Evolutionary conservation across 1,140 invertebrate species (phyloP), one percentile per base, ranked within the genome.

Genomic region (Papilio dardanus): DNA sequence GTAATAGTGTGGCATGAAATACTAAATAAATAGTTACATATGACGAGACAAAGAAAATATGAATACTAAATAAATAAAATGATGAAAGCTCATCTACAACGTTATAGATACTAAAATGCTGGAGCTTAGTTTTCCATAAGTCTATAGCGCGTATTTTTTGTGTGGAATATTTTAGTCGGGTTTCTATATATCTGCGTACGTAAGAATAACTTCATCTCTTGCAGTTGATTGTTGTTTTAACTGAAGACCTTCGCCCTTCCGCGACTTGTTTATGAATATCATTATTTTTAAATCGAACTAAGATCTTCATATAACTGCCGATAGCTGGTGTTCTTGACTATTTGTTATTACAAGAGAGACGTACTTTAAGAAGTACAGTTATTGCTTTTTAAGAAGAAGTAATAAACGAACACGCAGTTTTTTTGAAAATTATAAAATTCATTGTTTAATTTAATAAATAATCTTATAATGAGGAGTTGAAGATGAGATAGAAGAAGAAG

Each of bases 241-340:
- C 54, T 14, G 24, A 62, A 14, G 54, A 62, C 54, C 54, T 62
- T 62, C 54, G 54, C 54, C 54, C 54, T 62, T 30, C 54, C 12
- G 54, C 5, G 54, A 62, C 24, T 28, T 62, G 54, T 62, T 62
- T 62, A 62, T 62, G 24, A 62, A 30, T 12, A 62, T 62, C 54
- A 62, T 62, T 62, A 62, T 62, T 62, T 62, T 62, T 62, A 28
- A 62, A 62, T 62, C 54, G 54, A 62, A 28, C 24, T 62, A 62
- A 62, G 21, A 24, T 24, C 10, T 62, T 54, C 24, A 54, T 24
- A 54, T 24, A 54, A 54, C 42, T 46, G 35, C 35, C 42, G 42
- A 46, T 46, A 30, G 24, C 12, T 14, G 24, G 54, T 24, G 54
- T 12, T 10, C 24, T 62, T 28, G 21, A 28, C 0, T 28, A 62